A percentile compares a stretch with the other conserved stretches of the same genome.
Conservation (phyloP, 2,797 vertebrate genomes). For the Lerista edwardsae region DNA sequence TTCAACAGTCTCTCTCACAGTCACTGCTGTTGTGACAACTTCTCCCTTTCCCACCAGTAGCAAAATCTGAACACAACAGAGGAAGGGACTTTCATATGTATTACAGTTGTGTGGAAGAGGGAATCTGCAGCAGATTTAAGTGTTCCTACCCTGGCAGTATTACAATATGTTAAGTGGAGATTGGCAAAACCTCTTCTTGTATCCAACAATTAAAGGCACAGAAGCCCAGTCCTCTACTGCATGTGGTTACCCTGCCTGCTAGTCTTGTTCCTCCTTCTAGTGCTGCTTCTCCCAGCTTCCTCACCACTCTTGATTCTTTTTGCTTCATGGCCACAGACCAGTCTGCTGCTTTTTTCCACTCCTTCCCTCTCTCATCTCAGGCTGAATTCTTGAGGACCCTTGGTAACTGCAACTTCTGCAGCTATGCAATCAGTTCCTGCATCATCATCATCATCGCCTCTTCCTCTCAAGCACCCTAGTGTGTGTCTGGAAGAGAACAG, state of each 20-base stretch:
- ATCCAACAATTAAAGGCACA: background rate
- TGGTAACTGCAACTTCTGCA: background rate
- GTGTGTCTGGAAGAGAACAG: background rate
- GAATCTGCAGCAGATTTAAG: background rate
- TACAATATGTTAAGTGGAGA: background rate
- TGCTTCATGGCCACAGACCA: background rate
- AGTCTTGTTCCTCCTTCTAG: fast-evolving
- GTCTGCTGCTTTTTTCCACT: background rate
- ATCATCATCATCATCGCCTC: background rate
- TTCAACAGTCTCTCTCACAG: background rate
- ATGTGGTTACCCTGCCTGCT: fast-evolving
- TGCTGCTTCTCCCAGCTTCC: background rate
- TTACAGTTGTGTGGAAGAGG: background rate
- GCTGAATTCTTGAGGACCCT: background rate
- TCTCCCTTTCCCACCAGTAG: background rate
- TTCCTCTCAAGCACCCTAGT: background rate
- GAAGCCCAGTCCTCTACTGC: background rate
- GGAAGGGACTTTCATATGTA: background rate
- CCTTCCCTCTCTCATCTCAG: background rate
- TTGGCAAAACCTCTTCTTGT: background rate
- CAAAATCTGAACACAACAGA: background rate
- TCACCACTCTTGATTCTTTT: fast-evolving
- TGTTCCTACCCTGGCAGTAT: background rate
- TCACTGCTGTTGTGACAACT: background rate
- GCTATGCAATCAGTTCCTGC: background rate